Base-by-base conservation (phyloP, 2,113 vertebrate genomes). In the Protomyctophum bolini region DNA sequence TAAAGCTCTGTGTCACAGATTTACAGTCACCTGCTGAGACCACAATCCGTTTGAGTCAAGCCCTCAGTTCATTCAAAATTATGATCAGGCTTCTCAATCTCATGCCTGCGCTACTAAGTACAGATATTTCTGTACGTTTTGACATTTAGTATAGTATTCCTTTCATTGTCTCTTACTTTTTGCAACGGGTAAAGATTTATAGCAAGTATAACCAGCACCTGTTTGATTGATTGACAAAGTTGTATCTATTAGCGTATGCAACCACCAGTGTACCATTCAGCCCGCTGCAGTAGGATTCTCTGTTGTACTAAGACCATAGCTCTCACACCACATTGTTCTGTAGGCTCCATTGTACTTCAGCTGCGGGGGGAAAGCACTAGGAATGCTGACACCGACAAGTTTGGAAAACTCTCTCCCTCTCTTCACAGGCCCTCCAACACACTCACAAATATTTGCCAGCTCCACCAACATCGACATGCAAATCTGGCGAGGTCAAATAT, bases 381-480 rank as follows among this genome's bases (percentile, higher is more conserved):
- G 88, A 93, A 91, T 92, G 92, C 92, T 93, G 92, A 93, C 81
- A 46, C 60, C 63, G n/a, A 83, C 84, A 58, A 80, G 50, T 78
- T 89, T 89, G 69, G 72, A 66, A 75, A 55, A 47, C 47, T 54
- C 63, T 6, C 49, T 68, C 56, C 45, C 51, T 50, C 63, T 5
- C 58, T 66, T 46, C 69, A 83, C 66, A 46, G 55, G 58, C 50
- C 58, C 61, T 66, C 71, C 66, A 64, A 81, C 49, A 64, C 77
- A 66, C 82, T 66, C 58, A 70, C 74, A n/a, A 83, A 72, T 70
- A 63, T 77, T 54, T 68, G n/a, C 45, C 11, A 45, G 28, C 73
- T 2, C 1, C 51, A 51, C 66, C 55, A 75, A 41, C 61, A 56
- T 51, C 63, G 68, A 71, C 72, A 66, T 83, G 72, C 75, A 81